phyloP scores from a whole-genome alignment of 2,888 invertebrate species.

The Nymphalis polychloros region DNA sequence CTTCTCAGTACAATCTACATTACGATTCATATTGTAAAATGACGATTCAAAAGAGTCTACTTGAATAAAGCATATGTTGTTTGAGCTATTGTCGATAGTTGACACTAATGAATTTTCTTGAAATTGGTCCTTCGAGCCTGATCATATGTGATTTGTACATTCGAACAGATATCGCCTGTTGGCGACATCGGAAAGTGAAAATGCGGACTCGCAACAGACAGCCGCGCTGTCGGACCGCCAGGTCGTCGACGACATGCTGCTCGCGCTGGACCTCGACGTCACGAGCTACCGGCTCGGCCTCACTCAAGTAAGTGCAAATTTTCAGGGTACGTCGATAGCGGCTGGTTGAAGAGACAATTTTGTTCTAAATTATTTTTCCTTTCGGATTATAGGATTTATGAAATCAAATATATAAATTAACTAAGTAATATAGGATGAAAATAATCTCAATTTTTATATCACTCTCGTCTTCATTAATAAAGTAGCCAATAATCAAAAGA shows the following conservation, averaged over 20 bases:
- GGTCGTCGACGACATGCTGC: conserved; percentile 91
- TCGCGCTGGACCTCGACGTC: conserved; percentile 91
- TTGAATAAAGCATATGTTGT: too few species aligned
- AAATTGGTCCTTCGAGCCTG: conserved; percentile 1
- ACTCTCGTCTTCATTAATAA: too few species aligned
- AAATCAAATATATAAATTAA: background rate
- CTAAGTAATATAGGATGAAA: too few species aligned
- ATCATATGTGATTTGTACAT: background rate
- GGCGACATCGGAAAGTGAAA: conserved; percentile 68
- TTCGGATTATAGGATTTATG: background rate
- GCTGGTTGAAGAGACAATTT: conserved; percentile 1
- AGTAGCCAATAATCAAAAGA: too few species aligned
- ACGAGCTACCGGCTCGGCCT: conserved; percentile 94
- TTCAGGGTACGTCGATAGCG: background rate
- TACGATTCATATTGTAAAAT: too few species aligned
- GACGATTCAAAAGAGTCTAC: too few species aligned
- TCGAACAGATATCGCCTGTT: conserved; percentile 76
- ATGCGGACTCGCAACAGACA: conserved; percentile 52
- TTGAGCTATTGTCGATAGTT: too few species aligned
- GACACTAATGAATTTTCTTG: background rate
- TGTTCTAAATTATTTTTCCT: conserved; percentile 1
- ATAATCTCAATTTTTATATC: too few species aligned
- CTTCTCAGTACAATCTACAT: too few species aligned
- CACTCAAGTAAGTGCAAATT: conserved; percentile 88
- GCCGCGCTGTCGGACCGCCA: conserved; percentile 78